Percentiles rank a stretch among this genome's conserved stretches.
These are phyloP conservation scores for Pocillopora damicornis DNA, from an alignment of 64 coral and sea anemone genomes.

Conservation along the genomic window DNA sequence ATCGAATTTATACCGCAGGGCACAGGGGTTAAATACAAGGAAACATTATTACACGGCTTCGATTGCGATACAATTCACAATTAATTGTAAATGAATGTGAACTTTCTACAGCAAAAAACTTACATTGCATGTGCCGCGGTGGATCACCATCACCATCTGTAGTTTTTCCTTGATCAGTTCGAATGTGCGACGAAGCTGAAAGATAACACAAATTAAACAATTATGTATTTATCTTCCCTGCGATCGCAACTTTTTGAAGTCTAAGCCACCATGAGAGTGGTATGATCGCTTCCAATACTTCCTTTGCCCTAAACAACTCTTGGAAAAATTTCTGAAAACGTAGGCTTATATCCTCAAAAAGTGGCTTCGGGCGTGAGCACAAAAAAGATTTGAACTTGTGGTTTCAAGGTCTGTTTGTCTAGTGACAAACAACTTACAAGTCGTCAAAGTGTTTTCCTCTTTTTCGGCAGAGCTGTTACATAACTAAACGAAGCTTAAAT, in stretches of 20 bases:
- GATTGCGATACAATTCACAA: no score
- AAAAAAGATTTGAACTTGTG: neutral
- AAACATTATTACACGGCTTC: neutral
- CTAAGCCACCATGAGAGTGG: neutral
- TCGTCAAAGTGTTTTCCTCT: neutral
- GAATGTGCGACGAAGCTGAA: conserved; percentile 17
- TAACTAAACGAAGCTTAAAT: neutral
- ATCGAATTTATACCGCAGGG: conserved; percentile 10
- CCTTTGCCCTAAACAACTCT: neutral
- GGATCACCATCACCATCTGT: conserved; percentile 17
- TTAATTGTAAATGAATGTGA: neutral
- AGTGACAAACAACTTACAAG: conserved; percentile 14
- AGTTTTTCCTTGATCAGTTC: conserved; percentile 25
- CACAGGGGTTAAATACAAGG: neutral
- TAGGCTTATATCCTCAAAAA: no score
- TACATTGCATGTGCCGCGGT: conserved; percentile 45
- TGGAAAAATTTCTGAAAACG: neutral
- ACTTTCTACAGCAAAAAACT: conserved; percentile 14
- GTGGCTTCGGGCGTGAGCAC: neutral
- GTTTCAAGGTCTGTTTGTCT: neutral
- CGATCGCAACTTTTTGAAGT: neutral
- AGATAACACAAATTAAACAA: conserved; percentile 14
- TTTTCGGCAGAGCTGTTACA: neutral
- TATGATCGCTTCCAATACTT: neutral
- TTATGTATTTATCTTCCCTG: neutral